Base-by-base conservation (phyloP, 92 coral and sea anemone species). In the Meandrina meandrites region DNA sequence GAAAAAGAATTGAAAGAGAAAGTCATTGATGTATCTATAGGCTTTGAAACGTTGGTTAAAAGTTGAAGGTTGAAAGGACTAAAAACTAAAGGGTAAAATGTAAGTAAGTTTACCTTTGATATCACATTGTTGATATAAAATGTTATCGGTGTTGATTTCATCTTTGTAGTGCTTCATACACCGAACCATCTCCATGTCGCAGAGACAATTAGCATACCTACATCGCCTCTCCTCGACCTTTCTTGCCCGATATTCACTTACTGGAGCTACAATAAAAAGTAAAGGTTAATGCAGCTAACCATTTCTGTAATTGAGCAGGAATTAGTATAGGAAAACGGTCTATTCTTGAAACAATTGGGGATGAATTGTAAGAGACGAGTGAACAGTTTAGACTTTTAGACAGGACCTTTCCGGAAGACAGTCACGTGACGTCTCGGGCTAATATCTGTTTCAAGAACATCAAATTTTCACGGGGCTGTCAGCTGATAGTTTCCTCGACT, bases 231-330 rank as follows among this genome's bases (percentile, higher is more conserved):
- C 50, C 81, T 77, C 81, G 4, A 28, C 35, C 6, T 77, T n/a
- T 2, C 45, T 27, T 13, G 64, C 19, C 12, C 60, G 22, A 77
- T 77, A 77, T 50, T 51, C 81, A 77, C 62, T 77, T 64, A 28
- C 42, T 28, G 81, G 81, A 77, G 81, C 81, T 77, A 77, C 32
- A 50, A 77, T 13, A 47, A 27, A 34, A 77, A 77, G 66, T 58
- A 45, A n/a, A n/a, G n/a, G n/a, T n/a, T n/a, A n/a, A n/a, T n/a
- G n/a, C n/a, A n/a, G n/a, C n/a, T n/a, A n/a, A n/a, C n/a, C n/a
- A n/a, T n/a, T n/a, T n/a, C n/a, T n/a, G n/a, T n/a, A n/a, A n/a
- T n/a, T n/a, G n/a, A n/a, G n/a, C n/a, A n/a, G n/a, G n/a, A n/a
- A n/a, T n/a, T n/a, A n/a, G n/a, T n/a, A n/a, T n/a, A n/a, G n/a